Evolutionary conservation across 2,113 vertebrate species (phyloP), one percentile per base, ranked within the genome.

Genomic region (Colistium nudipinnis): DNA sequence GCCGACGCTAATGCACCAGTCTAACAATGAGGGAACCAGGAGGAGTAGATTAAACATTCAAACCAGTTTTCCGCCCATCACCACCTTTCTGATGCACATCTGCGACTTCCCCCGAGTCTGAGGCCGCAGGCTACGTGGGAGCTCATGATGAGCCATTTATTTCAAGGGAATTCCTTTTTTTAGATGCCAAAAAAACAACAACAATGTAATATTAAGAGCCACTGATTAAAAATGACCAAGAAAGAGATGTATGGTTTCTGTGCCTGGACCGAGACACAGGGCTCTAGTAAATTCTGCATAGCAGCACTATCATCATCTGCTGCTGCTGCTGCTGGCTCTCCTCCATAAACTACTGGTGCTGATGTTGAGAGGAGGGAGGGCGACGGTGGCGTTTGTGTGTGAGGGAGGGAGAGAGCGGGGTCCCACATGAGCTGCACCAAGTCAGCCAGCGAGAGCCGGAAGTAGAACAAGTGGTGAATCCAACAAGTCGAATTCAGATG

Each of bases 291-390:
- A 75, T 71, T 83, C 85, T 87, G 87, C 89, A 90, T 74, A 87
- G 79, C 86, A 85, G 79, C 74, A 87, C 85, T 82, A 61, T 76
- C n/a, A n/a, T n/a, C n/a, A n/a, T n/a, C n/a, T n/a, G n/a, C n/a
- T n/a, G n/a, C n/a, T n/a, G n/a, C 76, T 19, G 36, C 83, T 10
- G 30, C 71, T 83, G 83, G 80, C 85, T 79, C 7, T 27, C 53
- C 55, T 76, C 82, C 89, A 87, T 74, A 64, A 85, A 85, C 61
- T 69, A 25, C 61, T 84, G 89, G 77, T 87, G 86, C 88, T 90
- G 88, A 87, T 89, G 89, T 70, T 88, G 83, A 70, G 45, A 63
- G 19, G 61, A 43, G 44, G 70, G 60, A 45, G 30, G 30, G 27
- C 16, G 27, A 57, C 19, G 60, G 67, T 39, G 62, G 68, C 44